Base-by-base conservation (phyloP, 2,797 vertebrate species). In the Knipowitschia caucasica region DNA sequence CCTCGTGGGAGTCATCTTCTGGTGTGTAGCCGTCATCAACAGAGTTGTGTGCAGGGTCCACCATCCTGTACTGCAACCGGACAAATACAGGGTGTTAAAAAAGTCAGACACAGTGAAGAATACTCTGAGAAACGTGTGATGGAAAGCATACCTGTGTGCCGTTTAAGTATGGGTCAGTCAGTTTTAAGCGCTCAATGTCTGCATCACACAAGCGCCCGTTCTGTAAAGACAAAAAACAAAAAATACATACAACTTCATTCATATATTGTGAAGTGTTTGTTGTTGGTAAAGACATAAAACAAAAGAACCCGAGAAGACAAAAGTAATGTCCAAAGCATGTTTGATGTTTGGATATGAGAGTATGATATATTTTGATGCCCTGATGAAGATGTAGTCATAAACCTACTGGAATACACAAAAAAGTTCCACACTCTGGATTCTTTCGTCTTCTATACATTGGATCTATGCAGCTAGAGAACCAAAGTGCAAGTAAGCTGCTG, bases 181-280 rank as follows among this genome's bases (percentile, higher is more conserved):
- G 89, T 56, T 94, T 95, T 81, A 95, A 90, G 69, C 93, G 91
- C 47, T 95, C 93, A 88, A 94, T 88, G 85, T 96, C 94, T 82
- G 90, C 93, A 94, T 95, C 92, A 58, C 94, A 89, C 84, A 95
- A 90, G 69, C 91, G 89, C 64, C 94, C 92, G 90, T 95, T 96
- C 94, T 96, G 88, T 5, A 56, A 42, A 71, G 23, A 69, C n/a
- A 53, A 33, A 38, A 44, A 18, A 58, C 6, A 67, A 9, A 52
- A n/a, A n/a, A n/a, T n/a, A n/a, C 18, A n/a, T 11, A 39, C 17
- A 21, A 12, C 10, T 21, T 12, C 10, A 8, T 31, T 33, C 11
- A 33, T 12, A 33, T 8, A n/a, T n/a, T n/a, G n/a, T n/a, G n/a
- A n/a, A n/a, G n/a, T n/a, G n/a, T n/a, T n/a, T n/a, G n/a, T n/a